Evolutionary conservation across 2,113 vertebrate genomes (phyloP).

Genomic region (Peromyscus leucopus): DNA sequence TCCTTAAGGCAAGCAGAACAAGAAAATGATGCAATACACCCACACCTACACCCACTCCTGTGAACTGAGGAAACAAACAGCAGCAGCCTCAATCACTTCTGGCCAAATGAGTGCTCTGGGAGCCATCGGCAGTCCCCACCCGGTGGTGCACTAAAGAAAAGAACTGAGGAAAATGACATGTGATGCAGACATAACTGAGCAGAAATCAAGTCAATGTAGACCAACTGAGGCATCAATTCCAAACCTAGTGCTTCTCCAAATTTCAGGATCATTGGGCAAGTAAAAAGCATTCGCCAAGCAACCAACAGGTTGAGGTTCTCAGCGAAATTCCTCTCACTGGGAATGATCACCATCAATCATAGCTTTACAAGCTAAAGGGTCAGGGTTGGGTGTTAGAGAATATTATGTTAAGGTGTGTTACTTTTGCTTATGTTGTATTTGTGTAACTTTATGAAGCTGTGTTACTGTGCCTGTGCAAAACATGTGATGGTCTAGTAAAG

Average conservation of each 20-base stretch:
- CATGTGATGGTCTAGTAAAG: too few relatives aligned
- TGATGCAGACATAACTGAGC: not conserved
- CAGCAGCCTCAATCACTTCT: not conserved
- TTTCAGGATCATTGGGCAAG: not conserved
- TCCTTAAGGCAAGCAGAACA: not conserved
- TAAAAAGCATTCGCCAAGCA: not conserved
- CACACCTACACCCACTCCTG: not conserved
- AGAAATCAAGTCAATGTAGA: not conserved
- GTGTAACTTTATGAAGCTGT: too few relatives aligned
- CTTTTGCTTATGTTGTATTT: too few relatives aligned
- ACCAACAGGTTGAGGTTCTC: not conserved
- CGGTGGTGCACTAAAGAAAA: not conserved
- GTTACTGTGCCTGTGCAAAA: too few relatives aligned
- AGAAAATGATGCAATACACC: constrained; percentile 33
- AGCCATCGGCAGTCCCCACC: not conserved
- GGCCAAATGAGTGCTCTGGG: constrained; percentile 3
- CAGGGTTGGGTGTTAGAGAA: too few relatives aligned
- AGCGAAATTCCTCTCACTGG: not conserved
- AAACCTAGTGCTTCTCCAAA: not conserved
- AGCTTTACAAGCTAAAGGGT: not conserved
- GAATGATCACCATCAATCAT: not conserved
- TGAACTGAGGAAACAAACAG: constrained; percentile 40
- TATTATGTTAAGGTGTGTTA: too few relatives aligned
- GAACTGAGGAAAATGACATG: not conserved
- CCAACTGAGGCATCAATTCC: not conserved